Evolutionary conservation across 2,113 vertebrate genomes (phyloP).

Genomic region (Nymphicus hollandicus): DNA sequence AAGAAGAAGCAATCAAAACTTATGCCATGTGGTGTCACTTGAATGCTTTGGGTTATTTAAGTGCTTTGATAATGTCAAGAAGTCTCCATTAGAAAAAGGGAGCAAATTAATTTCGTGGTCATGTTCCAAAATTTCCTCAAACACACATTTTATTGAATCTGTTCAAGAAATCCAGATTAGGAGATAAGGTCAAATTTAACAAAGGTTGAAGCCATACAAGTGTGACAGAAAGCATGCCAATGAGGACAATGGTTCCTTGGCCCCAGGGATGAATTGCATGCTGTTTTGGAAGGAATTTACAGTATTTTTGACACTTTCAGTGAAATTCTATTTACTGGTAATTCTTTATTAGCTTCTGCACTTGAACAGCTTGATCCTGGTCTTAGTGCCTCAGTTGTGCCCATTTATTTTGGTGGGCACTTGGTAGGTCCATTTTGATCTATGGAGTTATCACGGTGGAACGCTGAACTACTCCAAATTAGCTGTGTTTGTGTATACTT

Average conservation of each 20-base stretch:
- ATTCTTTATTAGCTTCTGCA: background rate
- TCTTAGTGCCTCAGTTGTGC: fast-evolving
- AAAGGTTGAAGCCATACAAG: background rate
- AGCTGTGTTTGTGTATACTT: fast-evolving
- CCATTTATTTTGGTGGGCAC: background rate
- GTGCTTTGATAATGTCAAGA: background rate
- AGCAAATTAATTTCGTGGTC: background rate
- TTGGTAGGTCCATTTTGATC: background rate
- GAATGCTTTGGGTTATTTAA: conserved; percentile 36
- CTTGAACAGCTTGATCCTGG: background rate
- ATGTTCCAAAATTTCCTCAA: background rate
- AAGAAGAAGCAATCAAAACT: background rate
- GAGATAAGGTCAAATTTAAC: background rate
- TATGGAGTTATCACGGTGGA: fast-evolving
- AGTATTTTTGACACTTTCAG: background rate
- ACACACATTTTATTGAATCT: background rate
- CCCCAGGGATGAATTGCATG: background rate
- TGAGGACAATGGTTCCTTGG: background rate
- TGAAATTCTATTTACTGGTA: background rate
- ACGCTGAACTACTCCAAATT: background rate
- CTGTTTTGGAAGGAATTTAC: background rate
- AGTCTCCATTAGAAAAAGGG: background rate
- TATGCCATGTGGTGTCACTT: conserved; percentile 15
- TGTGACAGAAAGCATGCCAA: background rate
- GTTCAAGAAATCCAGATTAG: background rate